Conservation (phyloP, 2,113 vertebrate genomes). For the Amazona vittata region DNA sequence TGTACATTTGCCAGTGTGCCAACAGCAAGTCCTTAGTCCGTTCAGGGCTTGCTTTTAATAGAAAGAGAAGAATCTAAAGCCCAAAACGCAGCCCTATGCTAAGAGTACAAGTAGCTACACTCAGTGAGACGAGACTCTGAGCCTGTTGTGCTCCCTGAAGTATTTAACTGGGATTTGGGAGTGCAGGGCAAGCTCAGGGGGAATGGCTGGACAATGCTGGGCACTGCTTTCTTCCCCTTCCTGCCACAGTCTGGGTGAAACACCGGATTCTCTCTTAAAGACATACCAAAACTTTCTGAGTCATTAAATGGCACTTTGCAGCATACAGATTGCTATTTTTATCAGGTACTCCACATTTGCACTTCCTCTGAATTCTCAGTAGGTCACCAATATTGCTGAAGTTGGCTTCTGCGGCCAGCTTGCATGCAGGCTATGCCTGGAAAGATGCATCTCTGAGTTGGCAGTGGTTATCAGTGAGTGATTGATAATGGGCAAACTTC, state of each 20-base stretch:
- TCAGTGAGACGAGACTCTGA: neutral
- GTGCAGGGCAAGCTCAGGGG: neutral
- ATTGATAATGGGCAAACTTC: slow-evolving; percentile 42
- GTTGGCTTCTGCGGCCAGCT: neutral
- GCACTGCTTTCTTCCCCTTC: neutral
- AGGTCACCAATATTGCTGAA: neutral
- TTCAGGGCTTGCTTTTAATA: neutral
- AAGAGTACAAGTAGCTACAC: neutral
- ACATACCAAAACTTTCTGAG: neutral
- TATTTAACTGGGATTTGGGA: neutral
- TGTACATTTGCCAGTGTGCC: neutral
- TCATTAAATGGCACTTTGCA: slow-evolving; percentile 11
- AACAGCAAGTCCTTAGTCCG: neutral
- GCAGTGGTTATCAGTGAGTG: neutral
- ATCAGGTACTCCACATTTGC: neutral
- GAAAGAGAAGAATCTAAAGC: neutral
- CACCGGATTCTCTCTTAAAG: neutral
- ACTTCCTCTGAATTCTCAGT: slow-evolving; percentile 26
- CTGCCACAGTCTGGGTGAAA: neutral
- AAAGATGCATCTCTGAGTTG: neutral
- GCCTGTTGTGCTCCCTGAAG: neutral
- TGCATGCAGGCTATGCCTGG: neutral
- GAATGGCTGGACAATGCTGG: neutral
- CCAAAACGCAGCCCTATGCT: neutral
- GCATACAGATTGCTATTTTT: slow-evolving; percentile 29